A percentile compares a stretch with the other conserved stretches of the same genome.
phyloP scores from a whole-genome alignment of 1,140 invertebrate species.

The Leptonema lineaticorne region DNA sequence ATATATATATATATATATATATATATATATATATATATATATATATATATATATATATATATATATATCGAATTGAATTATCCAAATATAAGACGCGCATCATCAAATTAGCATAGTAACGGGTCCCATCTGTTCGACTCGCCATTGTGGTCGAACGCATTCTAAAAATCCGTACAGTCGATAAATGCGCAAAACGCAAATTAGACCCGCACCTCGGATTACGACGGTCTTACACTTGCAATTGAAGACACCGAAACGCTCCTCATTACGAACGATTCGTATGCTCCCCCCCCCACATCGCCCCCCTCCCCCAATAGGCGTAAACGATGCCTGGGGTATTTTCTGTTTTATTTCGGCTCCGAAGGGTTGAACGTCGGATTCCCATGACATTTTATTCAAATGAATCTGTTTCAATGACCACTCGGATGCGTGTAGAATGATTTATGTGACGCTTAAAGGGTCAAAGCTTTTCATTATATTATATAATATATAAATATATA shows the following conservation, averaged over 20 bases:
- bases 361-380: slow-evolving; percentile 27
- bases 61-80: too few relatives aligned
- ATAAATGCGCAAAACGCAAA: slow-evolving; percentile 21
- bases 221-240: slow-evolving; percentile 21
- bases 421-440: slow-evolving; percentile 37
- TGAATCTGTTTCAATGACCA: slow-evolving; percentile 37
- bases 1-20: too few relatives aligned
- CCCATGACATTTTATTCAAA: slow-evolving; percentile 39
- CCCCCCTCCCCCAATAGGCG: too few relatives aligned
- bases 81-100: too few relatives aligned
- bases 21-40: too few relatives aligned
- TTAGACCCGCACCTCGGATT: slow-evolving; percentile 28
- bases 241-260: slow-evolving; percentile 25
- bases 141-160: background rate
- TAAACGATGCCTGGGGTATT: slow-evolving; percentile 10
- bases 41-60: too few relatives aligned
- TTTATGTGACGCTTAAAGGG: slow-evolving; percentile 26
- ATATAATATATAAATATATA: too few relatives aligned
- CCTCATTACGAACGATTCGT: slow-evolving; percentile 40
- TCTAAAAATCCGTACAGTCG: slow-evolving; percentile 4
- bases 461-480: too few relatives aligned
- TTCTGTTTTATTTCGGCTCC: background rate
- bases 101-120: slow-evolving; percentile 10
- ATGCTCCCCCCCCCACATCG: too few relatives aligned
- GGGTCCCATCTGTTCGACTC: background rate